Percentiles rank a stretch among this genome's conserved stretches.
These are phyloP conservation scores for Oryzias curvinotus DNA, from an alignment of 2,113 vertebrate genomes.

Conservation along the genomic window DNA sequence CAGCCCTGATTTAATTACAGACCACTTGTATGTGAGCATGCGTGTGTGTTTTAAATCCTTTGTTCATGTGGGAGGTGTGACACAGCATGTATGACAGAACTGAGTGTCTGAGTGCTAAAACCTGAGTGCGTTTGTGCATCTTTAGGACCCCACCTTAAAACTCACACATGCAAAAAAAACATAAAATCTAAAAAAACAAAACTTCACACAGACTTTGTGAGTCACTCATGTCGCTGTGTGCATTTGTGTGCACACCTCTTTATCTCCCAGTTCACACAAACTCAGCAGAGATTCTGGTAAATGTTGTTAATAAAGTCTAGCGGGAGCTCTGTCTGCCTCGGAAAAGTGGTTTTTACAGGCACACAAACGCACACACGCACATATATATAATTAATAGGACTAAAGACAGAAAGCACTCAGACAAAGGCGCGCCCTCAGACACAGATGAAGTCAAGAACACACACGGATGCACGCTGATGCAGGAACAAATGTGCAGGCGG, in stretches of 20 bases:
- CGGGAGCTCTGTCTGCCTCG: slow-evolving; percentile 35
- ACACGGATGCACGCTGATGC: background rate
- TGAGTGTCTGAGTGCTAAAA: slow-evolving; percentile 18
- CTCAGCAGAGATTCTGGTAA: slow-evolving; percentile 44
- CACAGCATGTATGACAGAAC: slow-evolving; percentile 25
- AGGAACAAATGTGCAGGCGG: background rate
- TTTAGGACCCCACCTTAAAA: background rate
- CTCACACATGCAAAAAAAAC: background rate
- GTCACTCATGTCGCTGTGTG: slow-evolving; percentile 31
- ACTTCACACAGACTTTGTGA: slow-evolving; percentile 24
- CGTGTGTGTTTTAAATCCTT: slow-evolving; percentile 10
- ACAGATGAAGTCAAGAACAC: slow-evolving; percentile 1
- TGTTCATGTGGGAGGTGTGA: slow-evolving; percentile 30
- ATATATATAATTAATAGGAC: slow-evolving; percentile 49
- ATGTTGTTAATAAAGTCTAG: slow-evolving; percentile 58
- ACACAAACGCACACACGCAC: background rate
- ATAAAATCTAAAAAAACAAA: slow-evolving; percentile 1
- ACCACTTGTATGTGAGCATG: background rate
- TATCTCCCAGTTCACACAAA: slow-evolving; percentile 42
- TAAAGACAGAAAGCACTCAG: slow-evolving; percentile 41
- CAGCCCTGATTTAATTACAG: background rate
- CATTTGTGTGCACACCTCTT: background rate
- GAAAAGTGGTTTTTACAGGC: slow-evolving; percentile 11
- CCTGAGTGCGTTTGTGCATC: slow-evolving; percentile 35
- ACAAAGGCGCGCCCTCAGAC: slow-evolving; percentile 24